Conservation (phyloP, 2,797 vertebrate species). For the Xenopus petersii region DNA sequence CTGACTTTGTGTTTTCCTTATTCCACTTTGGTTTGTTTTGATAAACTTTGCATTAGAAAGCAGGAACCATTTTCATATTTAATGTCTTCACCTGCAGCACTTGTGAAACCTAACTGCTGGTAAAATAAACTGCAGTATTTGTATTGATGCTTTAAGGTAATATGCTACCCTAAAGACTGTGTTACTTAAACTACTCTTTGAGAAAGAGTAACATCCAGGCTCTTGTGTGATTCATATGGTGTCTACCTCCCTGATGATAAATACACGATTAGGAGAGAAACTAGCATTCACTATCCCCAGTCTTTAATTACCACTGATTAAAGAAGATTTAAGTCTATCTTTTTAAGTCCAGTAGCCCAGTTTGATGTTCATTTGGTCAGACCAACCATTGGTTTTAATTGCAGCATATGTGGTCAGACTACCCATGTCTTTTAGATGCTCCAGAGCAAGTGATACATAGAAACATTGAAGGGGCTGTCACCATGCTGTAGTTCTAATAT, state of each 20-base stretch:
- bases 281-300: too few species aligned
- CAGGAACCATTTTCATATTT: conserved; percentile 14
- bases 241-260: conserved; percentile 35
- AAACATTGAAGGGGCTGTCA: too few species aligned
- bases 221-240: background rate
- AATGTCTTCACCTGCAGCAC: conserved; percentile 4
- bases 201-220: background rate
- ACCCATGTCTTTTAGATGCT: too few species aligned
- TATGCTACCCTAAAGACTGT: background rate
- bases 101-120: background rate
- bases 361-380: too few species aligned
- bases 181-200: background rate
- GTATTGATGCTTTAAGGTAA: conserved; percentile 3
- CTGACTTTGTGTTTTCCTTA: background rate
- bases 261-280: background rate
- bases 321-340: too few species aligned
- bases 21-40: conserved; percentile 11
- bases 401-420: too few species aligned
- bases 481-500: too few species aligned
- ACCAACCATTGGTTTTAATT: too few species aligned
- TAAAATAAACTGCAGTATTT: conserved; percentile 12
- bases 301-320: too few species aligned
- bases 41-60: conserved; percentile 25
- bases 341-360: too few species aligned
- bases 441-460: too few species aligned